These are phyloP conservation scores for Centropyge bicolor DNA, from an alignment of 2,797 vertebrate genomes.

Conservation along the genomic window DNA sequence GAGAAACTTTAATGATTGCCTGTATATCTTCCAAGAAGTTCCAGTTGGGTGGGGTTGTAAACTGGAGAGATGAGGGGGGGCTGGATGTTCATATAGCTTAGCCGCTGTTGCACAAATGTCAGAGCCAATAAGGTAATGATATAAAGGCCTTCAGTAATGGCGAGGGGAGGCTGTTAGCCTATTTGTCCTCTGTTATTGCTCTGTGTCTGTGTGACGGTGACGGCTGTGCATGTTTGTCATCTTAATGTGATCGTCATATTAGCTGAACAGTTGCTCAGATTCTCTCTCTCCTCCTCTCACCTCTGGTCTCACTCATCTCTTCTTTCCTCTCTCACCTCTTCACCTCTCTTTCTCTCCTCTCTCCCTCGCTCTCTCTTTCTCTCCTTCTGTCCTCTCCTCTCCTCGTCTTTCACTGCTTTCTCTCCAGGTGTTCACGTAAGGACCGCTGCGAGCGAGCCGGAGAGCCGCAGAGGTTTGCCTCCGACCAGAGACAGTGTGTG, in stretches of 20 bases:
- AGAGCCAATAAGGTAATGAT: slow-evolving; percentile 75
- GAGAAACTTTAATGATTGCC: slow-evolving; percentile 66
- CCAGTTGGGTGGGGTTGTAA: slow-evolving; percentile 58
- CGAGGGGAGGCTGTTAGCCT: slow-evolving; percentile 60
- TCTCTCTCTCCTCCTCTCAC: slow-evolving; percentile 24
- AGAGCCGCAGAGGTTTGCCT: slow-evolving; percentile 93
- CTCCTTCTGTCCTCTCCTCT: neutral
- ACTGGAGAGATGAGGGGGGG: slow-evolving; percentile 50
- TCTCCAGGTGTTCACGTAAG: slow-evolving; percentile 92
- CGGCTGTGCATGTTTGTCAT: slow-evolving; percentile 71
- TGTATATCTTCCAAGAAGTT: slow-evolving; percentile 67
- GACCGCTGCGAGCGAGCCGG: slow-evolving; percentile 93
- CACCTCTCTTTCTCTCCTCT: slow-evolving; percentile 7
- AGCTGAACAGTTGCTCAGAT: slow-evolving; percentile 52
- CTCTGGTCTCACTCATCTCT: slow-evolving; percentile 22
- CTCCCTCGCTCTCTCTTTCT: neutral
- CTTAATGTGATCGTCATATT: slow-evolving; percentile 68
- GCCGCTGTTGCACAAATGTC: slow-evolving; percentile 68
- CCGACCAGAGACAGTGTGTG: slow-evolving; percentile 92
- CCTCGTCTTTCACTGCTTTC: neutral
- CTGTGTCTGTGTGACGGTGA: slow-evolving; percentile 62
- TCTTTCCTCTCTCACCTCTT: neutral
- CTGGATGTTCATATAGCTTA: slow-evolving; percentile 56
- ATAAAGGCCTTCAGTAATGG: slow-evolving; percentile 71
- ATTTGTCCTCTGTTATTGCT: slow-evolving; percentile 74